Conservation (phyloP, 2,113 vertebrate genomes). For the Noctilio leporinus region DNA sequence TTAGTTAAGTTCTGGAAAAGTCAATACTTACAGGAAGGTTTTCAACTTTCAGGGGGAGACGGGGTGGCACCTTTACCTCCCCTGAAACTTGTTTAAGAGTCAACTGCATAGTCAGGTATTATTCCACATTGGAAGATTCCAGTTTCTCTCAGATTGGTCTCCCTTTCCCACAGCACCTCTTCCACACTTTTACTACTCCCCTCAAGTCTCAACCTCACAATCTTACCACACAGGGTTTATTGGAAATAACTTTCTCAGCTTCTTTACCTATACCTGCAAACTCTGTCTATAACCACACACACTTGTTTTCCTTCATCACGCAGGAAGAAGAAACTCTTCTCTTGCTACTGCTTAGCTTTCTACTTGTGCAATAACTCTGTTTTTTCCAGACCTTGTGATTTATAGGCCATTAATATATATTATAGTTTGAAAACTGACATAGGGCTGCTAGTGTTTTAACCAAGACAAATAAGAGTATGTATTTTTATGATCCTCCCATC, state of each 20-base stretch:
- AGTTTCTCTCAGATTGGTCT: neutral
- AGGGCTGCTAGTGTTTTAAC: neutral
- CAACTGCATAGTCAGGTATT: neutral
- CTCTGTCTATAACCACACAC: neutral
- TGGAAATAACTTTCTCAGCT: neutral
- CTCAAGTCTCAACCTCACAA: neutral
- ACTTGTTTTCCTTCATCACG: neutral
- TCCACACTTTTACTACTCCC: neutral
- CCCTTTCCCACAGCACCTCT: neutral
- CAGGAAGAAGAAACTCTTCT: neutral
- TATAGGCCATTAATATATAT: neutral
- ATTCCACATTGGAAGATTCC: neutral
- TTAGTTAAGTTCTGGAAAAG: neutral
- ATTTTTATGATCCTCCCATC: neutral
- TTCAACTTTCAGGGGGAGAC: neutral
- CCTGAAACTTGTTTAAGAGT: neutral
- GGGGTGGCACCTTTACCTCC: neutral
- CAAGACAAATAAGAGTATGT: neutral
- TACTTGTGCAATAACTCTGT: neutral
- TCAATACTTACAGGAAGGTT: neutral
- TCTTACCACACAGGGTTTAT: neutral
- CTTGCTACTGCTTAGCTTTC: neutral
- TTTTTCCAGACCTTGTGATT: neutral
- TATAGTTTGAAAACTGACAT: neutral
- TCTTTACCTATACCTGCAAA: neutral